phyloP scores from a whole-genome alignment of 1,140 invertebrate genomes.

The Drosophila mojavensis region DNA sequence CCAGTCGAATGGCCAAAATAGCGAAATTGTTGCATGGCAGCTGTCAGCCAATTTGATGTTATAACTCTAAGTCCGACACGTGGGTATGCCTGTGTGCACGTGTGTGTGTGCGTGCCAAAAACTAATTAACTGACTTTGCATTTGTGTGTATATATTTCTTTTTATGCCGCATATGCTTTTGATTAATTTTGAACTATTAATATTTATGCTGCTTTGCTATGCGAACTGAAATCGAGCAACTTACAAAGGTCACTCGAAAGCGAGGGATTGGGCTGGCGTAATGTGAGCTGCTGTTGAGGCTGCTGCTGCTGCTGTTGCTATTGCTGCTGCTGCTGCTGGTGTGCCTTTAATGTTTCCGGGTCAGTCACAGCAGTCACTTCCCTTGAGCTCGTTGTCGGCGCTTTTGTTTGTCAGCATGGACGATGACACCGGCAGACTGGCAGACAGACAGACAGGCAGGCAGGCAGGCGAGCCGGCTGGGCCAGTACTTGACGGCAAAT shows the following conservation, averaged over 20 bases:
- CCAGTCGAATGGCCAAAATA: slow-evolving; percentile 47
- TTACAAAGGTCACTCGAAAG: slow-evolving; percentile 45
- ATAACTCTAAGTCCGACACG: slow-evolving; percentile 34
- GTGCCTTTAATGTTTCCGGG: slow-evolving; percentile 79
- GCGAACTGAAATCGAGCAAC: slow-evolving; percentile 32
- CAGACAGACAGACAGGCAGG: slow-evolving; percentile 10
- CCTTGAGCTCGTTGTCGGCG: slow-evolving; percentile 79
- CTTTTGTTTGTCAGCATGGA: slow-evolving; percentile 80
- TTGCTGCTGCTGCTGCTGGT: slow-evolving; percentile 4
- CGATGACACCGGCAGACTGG: slow-evolving; percentile 64
- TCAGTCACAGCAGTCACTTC: slow-evolving; percentile 80
- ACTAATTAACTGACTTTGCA: slow-evolving; percentile 76
- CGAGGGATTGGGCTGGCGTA: background rate
- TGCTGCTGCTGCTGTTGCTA: no score
- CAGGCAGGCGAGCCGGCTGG: slow-evolving; percentile 29
- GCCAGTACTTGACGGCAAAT: slow-evolving; percentile 41
- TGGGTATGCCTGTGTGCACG: slow-evolving; percentile 13
- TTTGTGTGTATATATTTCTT: slow-evolving; percentile 57
- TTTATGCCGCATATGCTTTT: slow-evolving; percentile 41
- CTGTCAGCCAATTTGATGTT: slow-evolving; percentile 71
- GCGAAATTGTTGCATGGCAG: slow-evolving; percentile 68
- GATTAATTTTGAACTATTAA: slow-evolving; percentile 78
- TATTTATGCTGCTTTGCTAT: slow-evolving; percentile 75
- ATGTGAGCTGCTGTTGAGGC: no score
- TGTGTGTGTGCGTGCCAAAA: slow-evolving; percentile 61